These are phyloP conservation scores for Dolomedes plantarius DNA, from an alignment of 2,888 invertebrate species.

Conservation along the genomic window DNA sequence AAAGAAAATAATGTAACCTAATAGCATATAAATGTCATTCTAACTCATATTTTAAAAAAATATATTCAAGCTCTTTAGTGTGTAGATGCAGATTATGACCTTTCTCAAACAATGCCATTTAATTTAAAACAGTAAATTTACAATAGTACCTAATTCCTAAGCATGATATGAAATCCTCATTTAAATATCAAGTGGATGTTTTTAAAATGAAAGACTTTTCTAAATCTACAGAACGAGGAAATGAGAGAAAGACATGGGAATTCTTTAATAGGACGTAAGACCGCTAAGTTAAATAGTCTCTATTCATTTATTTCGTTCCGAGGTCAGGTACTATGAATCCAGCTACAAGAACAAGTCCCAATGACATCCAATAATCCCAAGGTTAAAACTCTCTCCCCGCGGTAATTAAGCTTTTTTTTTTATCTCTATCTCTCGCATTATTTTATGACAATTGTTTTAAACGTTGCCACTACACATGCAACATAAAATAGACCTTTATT, in stretches of 20 bases:
- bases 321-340: neutral
- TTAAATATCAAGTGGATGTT: too few relatives aligned
- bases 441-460: neutral
- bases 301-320: neutral
- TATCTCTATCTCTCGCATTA: neutral
- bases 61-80: too few relatives aligned
- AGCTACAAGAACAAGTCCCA: neutral
- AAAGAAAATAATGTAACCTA: too few relatives aligned
- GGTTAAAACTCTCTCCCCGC: neutral
- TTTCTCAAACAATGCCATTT: too few relatives aligned
- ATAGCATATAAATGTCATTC: too few relatives aligned
- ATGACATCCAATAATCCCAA: neutral
- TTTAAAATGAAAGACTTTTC: too few relatives aligned
- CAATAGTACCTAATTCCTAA: too few relatives aligned
- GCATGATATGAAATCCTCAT: too few relatives aligned
- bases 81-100: too few relatives aligned
- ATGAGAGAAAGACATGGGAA: neutral
- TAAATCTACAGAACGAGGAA: neutral
- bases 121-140: too few relatives aligned
- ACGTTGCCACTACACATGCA: neutral
- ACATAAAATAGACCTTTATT: neutral
- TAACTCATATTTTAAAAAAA: too few relatives aligned
- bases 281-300: neutral
- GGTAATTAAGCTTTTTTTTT: conserved; percentile 7
- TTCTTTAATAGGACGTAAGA: neutral